Base-by-base conservation (phyloP, 92 coral and sea anemone species). In the Ricordea florida region DNA sequence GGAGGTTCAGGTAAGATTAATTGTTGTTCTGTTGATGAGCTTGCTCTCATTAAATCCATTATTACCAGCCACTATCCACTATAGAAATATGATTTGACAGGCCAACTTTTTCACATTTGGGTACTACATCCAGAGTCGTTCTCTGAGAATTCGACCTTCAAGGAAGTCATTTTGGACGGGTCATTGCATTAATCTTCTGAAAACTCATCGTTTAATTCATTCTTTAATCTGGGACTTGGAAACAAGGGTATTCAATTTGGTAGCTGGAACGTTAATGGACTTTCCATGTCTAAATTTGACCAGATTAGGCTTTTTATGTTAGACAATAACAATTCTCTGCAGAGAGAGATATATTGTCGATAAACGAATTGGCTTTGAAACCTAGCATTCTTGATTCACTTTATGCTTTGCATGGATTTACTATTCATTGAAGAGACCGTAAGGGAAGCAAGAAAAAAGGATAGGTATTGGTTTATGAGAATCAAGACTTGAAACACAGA, bases 1-100 rank as follows among this genome's bases (percentile, higher is more conserved):
- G 99, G 99, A 18, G 97, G 92, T 45, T 96, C 99, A 53, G 99
- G 98, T 92, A 38, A 53, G 93, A 27, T 23, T n/a, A n/a, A 14
- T n/a, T n/a, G n/a, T n/a, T n/a, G n/a, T n/a, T n/a, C n/a, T n/a
- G n/a, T n/a, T n/a, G n/a, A 62, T n/a, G 9, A 1, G 35, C 17
- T 5, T 43, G 6, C 20, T 0, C 7, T 45, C 22, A 44, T 0
- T 44, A 44, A 45, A 0, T 5, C 22, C n/a, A n/a, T n/a, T n/a
- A n/a, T n/a, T n/a, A n/a, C n/a, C n/a, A n/a, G n/a, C n/a, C n/a
- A n/a, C n/a, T n/a, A n/a, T n/a, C n/a, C n/a, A n/a, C n/a, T n/a
- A n/a, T n/a, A n/a, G n/a, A n/a, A n/a, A n/a, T n/a, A n/a, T n/a
- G n/a, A n/a, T n/a, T n/a, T n/a, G n/a, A n/a, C n/a, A n/a, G n/a